These are phyloP conservation scores for Prionailurus viverrinus DNA, from an alignment of 2,113 vertebrate species.

Conservation along the genomic window DNA sequence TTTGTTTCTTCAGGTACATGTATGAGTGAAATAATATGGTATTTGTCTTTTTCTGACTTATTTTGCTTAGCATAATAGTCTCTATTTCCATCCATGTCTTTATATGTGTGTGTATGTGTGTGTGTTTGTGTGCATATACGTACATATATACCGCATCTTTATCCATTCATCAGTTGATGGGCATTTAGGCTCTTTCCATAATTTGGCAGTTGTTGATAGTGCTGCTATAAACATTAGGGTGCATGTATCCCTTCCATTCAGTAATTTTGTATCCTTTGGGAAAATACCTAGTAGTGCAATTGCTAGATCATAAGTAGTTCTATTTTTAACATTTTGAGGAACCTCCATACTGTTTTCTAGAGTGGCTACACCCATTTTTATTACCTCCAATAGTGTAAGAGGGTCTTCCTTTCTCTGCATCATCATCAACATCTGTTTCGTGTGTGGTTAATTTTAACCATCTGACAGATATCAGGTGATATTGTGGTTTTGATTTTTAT, in stretches of 20 bases:
- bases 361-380: neutral
- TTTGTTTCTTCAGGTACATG: neutral
- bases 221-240: neutral
- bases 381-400: neutral
- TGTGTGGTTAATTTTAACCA: neutral
- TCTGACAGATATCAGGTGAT: neutral
- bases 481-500: neutral
- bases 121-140: no score
- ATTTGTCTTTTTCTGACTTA: neutral
- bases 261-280: neutral
- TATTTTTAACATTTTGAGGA: neutral
- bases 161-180: neutral
- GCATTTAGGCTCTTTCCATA: neutral
- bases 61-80: neutral
- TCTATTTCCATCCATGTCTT: neutral
- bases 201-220: neutral
- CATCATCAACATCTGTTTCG: neutral
- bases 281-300: neutral
- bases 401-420: neutral
- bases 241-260: neutral
- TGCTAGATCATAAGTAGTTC: neutral
- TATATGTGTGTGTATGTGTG: no score
- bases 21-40: neutral
- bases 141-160: neutral
- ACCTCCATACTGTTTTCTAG: neutral